Conservation (phyloP, 2,113 vertebrate genomes). For the Corythaeola cristata region DNA sequence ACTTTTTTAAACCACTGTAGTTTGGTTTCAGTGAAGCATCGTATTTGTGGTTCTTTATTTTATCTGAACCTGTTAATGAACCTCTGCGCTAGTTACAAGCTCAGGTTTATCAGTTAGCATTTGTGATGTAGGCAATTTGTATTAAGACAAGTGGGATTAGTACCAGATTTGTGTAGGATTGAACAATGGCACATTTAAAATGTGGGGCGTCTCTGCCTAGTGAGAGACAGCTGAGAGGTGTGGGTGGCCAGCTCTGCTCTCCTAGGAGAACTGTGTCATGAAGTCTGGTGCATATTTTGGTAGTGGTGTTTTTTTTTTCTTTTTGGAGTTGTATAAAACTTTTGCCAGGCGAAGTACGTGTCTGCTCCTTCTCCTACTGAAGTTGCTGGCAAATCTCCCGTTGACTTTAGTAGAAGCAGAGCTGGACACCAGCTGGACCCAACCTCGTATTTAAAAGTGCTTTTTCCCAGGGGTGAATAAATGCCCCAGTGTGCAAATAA, state of each 20-base stretch:
- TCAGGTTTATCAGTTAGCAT: background rate
- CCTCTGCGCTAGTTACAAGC: background rate
- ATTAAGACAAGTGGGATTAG: conserved; percentile 5
- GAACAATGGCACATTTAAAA: conserved; percentile 46
- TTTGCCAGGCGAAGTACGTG: background rate
- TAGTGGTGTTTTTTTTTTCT: background rate
- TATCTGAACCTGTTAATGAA: background rate
- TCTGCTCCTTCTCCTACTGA: conserved; percentile 3
- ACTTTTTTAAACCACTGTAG: background rate
- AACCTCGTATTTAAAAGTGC: conserved; percentile 1
- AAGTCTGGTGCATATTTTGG: conserved; percentile 47
- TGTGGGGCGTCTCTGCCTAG: conserved; percentile 47
- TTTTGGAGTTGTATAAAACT: background rate
- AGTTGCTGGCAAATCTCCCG: background rate
- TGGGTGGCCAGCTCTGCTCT: conserved; percentile 54
- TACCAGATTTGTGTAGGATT: conserved; percentile 12
- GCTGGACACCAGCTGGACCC: conserved; percentile 21
- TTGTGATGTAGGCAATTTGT: background rate
- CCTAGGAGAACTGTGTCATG: conserved; percentile 32
- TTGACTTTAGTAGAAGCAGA: conserved; percentile 13
- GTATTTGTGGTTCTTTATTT: background rate
- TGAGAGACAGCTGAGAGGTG: conserved; percentile 60
- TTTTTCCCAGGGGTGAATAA: background rate
- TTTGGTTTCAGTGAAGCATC: background rate
- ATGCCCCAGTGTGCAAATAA: background rate